Evolutionary conservation across 2,888 invertebrate species (phyloP), one percentile per base, ranked within the genome.

Genomic region (Notodromas monacha): DNA sequence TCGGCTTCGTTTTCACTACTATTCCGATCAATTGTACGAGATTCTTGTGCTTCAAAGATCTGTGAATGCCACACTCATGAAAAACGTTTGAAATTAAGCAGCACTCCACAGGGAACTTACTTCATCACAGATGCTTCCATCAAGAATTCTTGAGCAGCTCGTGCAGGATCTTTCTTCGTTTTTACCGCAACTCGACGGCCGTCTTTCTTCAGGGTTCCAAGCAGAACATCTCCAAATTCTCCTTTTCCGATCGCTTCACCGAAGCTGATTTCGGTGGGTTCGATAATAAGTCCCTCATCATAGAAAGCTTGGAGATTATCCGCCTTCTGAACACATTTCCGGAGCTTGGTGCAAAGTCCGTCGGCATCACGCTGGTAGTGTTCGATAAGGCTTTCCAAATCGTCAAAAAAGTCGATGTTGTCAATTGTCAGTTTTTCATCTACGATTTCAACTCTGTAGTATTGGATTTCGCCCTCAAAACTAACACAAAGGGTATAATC

Each of bases 41-140:
- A 57, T 96, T 89, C 45, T 70, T 72, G 55, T 96, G 92, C 43
- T 74, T 69, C 41, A 96, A 54, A 3, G 84, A 79, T 39, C 79
- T 81, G 50, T 0, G 47, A 45, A 31, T 31, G n/a, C n/a, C 6
- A 6, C 21, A 21, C 21, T 21, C n/a, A 8, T 21, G 21, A 8
- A 21, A 21, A 6, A 21, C 21, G 21, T 21, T 21, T 21, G n/a
- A 21, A n/a, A 21, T n/a, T 8, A 21, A 8, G 21, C 21, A 21
- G 21, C 21, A 21, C n/a, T 21, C 21, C 21, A 6, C 6, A n/a
- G n/a, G 21, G 21, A n/a, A 21, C 67, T 61, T 55, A 81, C 69
- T 89, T 86, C 92, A 96, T 96, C 34, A 96, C 63, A 39, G 79
- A 79, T 26, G 96, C 96, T 52, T 96, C 96, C 4, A 81, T 76